Conservation (phyloP, 2,113 vertebrate genomes). For the Boleophthalmus pectinirostris region DNA sequence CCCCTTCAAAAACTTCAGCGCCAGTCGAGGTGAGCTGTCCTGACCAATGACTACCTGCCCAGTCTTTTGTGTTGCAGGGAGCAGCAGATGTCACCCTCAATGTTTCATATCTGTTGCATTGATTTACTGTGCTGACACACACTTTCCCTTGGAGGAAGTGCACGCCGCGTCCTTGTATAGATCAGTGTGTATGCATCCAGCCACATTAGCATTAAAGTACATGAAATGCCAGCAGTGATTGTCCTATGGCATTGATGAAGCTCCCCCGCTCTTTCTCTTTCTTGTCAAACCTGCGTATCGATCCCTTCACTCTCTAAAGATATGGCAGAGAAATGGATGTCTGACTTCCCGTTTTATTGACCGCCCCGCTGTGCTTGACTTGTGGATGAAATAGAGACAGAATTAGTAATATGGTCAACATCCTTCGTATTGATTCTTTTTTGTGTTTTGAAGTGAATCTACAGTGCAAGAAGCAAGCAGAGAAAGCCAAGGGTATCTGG, state of each 20-base stretch:
- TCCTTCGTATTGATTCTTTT: conserved; percentile 56
- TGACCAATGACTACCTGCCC: conserved; percentile 25
- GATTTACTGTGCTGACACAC: conserved; percentile 29
- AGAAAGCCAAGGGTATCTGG: conserved; percentile 31
- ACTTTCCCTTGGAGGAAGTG: conserved; percentile 35
- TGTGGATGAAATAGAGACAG: conserved; percentile 65
- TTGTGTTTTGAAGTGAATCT: conserved; percentile 46
- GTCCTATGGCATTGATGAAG: conserved; percentile 29
- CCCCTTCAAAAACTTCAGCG: conserved; percentile 71
- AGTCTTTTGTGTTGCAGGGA: conserved; percentile 18
- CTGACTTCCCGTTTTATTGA: conserved; percentile 64
- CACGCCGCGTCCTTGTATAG: conserved; percentile 41
- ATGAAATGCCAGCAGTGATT: conserved; percentile 28
- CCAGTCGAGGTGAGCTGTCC: conserved; percentile 68
- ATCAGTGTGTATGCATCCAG: conserved; percentile 24
- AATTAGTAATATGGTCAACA: conserved; percentile 54
- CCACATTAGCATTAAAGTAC: conserved; percentile 41
- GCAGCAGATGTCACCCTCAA: conserved; percentile 47
- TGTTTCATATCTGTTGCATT: conserved; percentile 52
- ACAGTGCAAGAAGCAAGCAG: conserved; percentile 28
- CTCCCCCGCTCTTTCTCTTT: conserved; percentile 16
- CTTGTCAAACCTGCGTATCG: conserved; percentile 51
- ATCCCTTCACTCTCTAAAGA: conserved; percentile 64
- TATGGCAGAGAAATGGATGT: conserved; percentile 50
- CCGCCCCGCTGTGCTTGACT: conserved; percentile 57